Percentiles rank a stretch among this genome's conserved stretches.
Evolutionary conservation across 2,888 invertebrate genomes (phyloP).

Genomic region (Cheilosia soror): DNA sequence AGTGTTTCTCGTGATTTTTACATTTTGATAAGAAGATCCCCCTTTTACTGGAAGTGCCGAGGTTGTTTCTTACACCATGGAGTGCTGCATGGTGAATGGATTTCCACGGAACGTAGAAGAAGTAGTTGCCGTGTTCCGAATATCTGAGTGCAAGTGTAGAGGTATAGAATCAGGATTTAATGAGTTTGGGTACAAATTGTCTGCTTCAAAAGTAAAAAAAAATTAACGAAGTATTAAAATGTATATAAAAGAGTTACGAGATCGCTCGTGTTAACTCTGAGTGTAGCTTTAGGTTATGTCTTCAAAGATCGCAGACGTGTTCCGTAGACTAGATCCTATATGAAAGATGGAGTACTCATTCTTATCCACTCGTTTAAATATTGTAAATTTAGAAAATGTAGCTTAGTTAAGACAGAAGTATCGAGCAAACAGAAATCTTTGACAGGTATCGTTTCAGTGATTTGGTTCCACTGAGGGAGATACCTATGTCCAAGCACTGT

Average conservation of each 20-base stretch:
- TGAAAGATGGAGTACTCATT: no score
- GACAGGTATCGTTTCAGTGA: no score
- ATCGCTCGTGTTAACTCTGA: conserved; percentile 21
- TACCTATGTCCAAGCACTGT: no score
- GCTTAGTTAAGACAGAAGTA: no score
- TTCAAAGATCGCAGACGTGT: no score
- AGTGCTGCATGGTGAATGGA: conserved; percentile 58
- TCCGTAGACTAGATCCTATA: no score
- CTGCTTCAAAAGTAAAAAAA: conserved; percentile 25
- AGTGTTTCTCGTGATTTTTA: conserved; percentile 69
- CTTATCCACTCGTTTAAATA: not conserved
- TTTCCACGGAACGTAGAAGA: conserved; percentile 49
- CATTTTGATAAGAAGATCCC: conserved; percentile 69
- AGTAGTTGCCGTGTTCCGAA: conserved; percentile 62
- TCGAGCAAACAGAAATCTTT: no score
- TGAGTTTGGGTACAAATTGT: conserved; percentile 71
- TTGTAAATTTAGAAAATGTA: no score
- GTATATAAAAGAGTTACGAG: conserved; percentile 5
- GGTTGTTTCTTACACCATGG: conserved; percentile 28
- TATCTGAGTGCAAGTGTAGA: conserved; percentile 55
- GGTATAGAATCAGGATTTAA: conserved; percentile 65
- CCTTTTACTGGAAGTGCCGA: conserved; percentile 16
- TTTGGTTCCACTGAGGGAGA: no score
- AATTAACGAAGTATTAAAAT: conserved; percentile 15
- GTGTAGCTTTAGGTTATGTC: no score